Percentiles rank a stretch among this genome's conserved stretches.
These are phyloP conservation scores for Pantala flavescens DNA, from an alignment of 1,140 invertebrate species.

Conservation along the genomic window DNA sequence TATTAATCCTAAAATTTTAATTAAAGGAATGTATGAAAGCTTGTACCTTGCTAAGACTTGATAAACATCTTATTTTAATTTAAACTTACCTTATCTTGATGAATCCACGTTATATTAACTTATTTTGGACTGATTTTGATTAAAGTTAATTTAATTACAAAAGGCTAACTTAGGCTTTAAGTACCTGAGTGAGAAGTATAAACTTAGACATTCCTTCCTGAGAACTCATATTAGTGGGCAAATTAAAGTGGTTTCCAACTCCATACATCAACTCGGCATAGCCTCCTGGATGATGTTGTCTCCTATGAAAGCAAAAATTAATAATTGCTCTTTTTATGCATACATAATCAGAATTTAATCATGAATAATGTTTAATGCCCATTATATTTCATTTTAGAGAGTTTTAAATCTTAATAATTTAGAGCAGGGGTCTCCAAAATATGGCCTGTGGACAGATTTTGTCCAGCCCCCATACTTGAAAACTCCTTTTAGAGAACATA, in stretches of 20 bases:
- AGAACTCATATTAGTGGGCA: constrained; percentile 38
- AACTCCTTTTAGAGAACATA: no score
- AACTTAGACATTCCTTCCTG: constrained; percentile 33
- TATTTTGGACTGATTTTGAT: no score
- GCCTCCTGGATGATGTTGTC: constrained; percentile 74
- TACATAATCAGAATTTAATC: no score
- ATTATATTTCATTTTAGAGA: neutral
- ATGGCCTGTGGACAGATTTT: no score
- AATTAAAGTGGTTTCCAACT: constrained; percentile 47
- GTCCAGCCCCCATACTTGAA: no score
- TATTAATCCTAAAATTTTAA: no score
- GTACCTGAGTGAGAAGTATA: constrained; percentile 63
- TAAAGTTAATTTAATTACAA: no score
- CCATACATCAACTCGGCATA: constrained; percentile 47
- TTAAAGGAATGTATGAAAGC: no score
- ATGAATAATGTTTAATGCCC: neutral
- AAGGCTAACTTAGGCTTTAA: neutral
- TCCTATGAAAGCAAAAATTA: constrained; percentile 19
- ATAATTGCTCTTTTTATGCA: neutral
- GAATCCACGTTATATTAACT: no score
- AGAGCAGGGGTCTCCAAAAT: neutral
- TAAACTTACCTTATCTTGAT: no score
- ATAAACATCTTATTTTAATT: no score
- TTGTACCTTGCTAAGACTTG: no score
- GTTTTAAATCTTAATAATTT: neutral